A percentile compares a stretch with the other conserved stretches of the same genome.
These are phyloP conservation scores for Myiopsitta monachus DNA, from an alignment of 2,113 vertebrate genomes.

Conservation along the genomic window DNA sequence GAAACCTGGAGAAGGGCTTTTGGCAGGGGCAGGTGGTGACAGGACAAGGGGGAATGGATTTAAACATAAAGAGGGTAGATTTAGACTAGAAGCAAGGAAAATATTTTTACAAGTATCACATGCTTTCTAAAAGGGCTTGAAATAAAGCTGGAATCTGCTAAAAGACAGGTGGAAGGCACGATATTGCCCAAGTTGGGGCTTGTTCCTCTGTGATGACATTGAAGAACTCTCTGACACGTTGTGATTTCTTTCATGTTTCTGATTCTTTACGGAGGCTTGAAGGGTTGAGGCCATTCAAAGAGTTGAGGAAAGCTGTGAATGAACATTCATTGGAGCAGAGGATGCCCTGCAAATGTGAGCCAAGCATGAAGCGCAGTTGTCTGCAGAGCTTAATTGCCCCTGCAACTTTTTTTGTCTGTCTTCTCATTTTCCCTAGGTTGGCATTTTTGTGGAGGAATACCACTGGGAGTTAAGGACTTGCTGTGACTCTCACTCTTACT, in stretches of 20 bases:
- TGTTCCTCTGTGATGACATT: background rate
- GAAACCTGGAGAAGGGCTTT: background rate
- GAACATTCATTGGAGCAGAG: background rate
- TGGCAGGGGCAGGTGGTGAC: background rate
- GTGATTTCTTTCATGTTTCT: background rate
- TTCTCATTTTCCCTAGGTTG: constrained; percentile 66
- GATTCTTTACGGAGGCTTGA: background rate
- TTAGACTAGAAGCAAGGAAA: background rate
- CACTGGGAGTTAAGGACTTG: constrained; percentile 67
- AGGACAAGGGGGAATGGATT: background rate
- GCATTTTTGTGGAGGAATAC: constrained; percentile 68
- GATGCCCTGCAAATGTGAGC: background rate
- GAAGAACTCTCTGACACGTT: background rate
- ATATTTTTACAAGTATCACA: background rate
- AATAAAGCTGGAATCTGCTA: background rate
- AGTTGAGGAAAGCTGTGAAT: background rate
- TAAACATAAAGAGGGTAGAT: background rate
- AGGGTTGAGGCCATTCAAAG: background rate
- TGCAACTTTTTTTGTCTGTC: background rate
- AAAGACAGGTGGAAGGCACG: background rate
- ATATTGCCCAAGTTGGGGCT: background rate
- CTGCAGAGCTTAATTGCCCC: constrained; percentile 27
- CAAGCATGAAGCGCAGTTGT: background rate
- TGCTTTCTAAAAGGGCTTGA: background rate
- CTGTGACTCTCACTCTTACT: constrained; percentile 63